Conservation (phyloP, 2,888 invertebrate species). For the Sinhomidia bicolor region DNA sequence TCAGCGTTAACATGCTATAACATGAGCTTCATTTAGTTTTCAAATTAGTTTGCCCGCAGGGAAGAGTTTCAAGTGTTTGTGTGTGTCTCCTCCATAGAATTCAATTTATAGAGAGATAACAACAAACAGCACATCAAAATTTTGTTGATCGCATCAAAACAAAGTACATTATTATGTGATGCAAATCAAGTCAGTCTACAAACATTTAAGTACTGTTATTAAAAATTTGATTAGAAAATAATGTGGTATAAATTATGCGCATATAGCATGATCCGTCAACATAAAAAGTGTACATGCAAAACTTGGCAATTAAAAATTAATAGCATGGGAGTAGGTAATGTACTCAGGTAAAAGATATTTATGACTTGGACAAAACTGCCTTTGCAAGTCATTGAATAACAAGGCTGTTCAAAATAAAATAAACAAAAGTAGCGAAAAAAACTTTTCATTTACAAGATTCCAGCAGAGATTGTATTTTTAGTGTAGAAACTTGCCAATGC, state of each 20-base stretch:
- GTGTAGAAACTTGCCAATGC: no score
- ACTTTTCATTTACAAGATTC: no score
- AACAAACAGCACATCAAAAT: no score
- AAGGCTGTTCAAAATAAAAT: no score
- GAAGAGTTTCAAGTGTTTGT: not conserved
- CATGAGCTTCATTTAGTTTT: slow-evolving; percentile 31
- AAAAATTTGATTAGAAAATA: slow-evolving; percentile 35
- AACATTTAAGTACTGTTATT: slow-evolving; percentile 22
- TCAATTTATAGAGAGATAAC: not conserved
- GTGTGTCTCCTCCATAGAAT: not conserved
- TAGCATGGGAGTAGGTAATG: not conserved
- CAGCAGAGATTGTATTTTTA: no score
- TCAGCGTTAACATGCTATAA: not conserved
- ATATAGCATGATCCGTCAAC: not conserved
- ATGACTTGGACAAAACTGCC: not conserved
- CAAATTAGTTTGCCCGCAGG: slow-evolving; percentile 39
- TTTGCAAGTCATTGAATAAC: not conserved
- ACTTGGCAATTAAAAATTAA: slow-evolving; percentile 9
- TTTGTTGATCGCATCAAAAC: not conserved
- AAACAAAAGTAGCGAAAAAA: no score
- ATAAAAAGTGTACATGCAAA: not conserved
- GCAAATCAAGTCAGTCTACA: slow-evolving; percentile 15
- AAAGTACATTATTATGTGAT: not conserved
- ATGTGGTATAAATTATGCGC: slow-evolving; percentile 31
- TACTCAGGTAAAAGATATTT: no score